Evolutionary conservation across 2,888 invertebrate genomes (phyloP).

Genomic region (Liopterus haemorrhoidalis): DNA sequence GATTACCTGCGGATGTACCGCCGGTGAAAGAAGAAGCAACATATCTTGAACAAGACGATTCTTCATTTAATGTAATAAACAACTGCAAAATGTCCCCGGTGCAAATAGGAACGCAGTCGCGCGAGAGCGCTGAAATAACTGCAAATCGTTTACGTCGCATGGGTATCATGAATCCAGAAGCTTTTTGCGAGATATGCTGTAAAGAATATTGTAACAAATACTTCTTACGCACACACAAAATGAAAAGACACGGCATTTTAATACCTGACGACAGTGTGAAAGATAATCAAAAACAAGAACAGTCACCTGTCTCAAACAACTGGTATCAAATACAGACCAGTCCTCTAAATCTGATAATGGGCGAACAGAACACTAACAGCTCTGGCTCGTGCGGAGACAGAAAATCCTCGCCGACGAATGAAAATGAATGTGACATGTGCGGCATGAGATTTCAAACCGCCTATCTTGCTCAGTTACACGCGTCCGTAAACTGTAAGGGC

Average conservation of each 20-base stretch:
- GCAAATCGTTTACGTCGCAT: slow-evolving; percentile 68
- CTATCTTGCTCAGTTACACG: slow-evolving; percentile 44
- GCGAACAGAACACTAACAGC: slow-evolving; percentile 51
- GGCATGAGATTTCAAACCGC: slow-evolving; percentile 50
- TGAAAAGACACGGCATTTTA: slow-evolving; percentile 84
- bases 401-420: slow-evolving; percentile 44
- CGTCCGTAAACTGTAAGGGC: slow-evolving; percentile 41
- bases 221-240: slow-evolving; percentile 85
- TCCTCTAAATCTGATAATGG: slow-evolving; percentile 71
- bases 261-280: slow-evolving; percentile 54
- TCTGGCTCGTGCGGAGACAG: slow-evolving; percentile 51
- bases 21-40: slow-evolving; percentile 30
- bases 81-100: slow-evolving; percentile 41
- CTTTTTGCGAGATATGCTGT: slow-evolving; percentile 90
- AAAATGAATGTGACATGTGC: slow-evolving; percentile 49
- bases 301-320: slow-evolving; percentile 32
- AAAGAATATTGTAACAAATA: slow-evolving; percentile 92
- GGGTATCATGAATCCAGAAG: slow-evolving; percentile 78
- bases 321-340: slow-evolving; percentile 62
- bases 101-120: slow-evolving; percentile 49
- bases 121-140: slow-evolving; percentile 58
- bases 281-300: slow-evolving; percentile 41
- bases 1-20: slow-evolving; percentile 39
- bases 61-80: background rate
- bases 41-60: slow-evolving; percentile 10